Base-by-base conservation (phyloP, 92 coral and sea anemone species). In the Pocillopora meandrina region DNA sequence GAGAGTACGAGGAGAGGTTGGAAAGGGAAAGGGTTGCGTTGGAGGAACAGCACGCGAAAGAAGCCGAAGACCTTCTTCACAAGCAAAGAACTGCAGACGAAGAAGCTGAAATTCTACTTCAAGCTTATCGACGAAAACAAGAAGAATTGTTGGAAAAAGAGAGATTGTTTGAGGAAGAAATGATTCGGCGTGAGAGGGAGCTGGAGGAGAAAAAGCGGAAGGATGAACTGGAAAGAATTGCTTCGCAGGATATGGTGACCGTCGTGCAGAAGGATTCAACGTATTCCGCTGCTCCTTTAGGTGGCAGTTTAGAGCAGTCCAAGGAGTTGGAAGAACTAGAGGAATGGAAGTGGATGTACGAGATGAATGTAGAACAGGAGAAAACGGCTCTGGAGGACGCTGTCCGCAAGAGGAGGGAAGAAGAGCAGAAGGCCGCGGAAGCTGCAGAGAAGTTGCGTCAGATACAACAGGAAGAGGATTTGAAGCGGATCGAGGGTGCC, bases 91-190 rank as follows among this genome's bases (percentile, higher is more conserved):
- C 88, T 78, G 90, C 88, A 17, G 94, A 94, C 72, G 95, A 92
- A 77, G 98, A 96, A 65, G 98, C 95, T 13, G 97, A 97, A 42
- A 83, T 92, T 64, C 83, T 97, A 77, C 79, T 97, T 66, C 97
- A 97, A 75, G 99, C 98, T 15, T 97, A 97, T 81, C 95, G 95
- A 47, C 89, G 71, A 47, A 95, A 93, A 20, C 99, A 97, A 74
- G 99, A 97, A 59, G 93, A 90, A 69, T 70, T 97, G 83, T 77
- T 97, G 11, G 99, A 97, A 72, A 95, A 97, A 81, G 99, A 97
- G 67, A 83, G 95, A 1, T 74, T 85, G 64, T 91, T 97, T 86
- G 99, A 94, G 76, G 99, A 97, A 72, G 95, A 92, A 35, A 84
- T 95, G 95, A 92, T 92, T 12, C 87, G 91, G 34, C 89, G 95